Evolutionary conservation across 2,797 vertebrate genomes (phyloP), one percentile per base, ranked within the genome.

Genomic region (Myiotriccus ornatus): DNA sequence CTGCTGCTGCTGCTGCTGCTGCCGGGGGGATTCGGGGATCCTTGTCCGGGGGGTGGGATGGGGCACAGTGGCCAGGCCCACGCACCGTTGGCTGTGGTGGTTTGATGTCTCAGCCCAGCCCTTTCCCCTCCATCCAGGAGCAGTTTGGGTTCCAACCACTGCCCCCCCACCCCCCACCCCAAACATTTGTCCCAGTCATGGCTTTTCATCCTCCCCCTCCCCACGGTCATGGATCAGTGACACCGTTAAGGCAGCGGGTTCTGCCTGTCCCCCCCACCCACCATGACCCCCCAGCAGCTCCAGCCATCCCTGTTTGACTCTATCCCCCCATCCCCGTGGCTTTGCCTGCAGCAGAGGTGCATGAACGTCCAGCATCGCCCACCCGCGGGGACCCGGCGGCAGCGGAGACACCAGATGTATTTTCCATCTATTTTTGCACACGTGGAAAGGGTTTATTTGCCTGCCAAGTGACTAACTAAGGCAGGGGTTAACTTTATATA

Each of bases 141-240:
- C 53, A 23, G 4, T 10, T 35, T 46, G 84, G 57, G 32, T 6
- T 27, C 65, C 14, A 6, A 0, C 19, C 6, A 20, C 1, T 1
- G 22, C 1, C 6, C 3, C 1, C n/a, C 1, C 9, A 2, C 16
- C 7, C 1, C 1, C 30, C 1, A 7, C n/a, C n/a, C n/a, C n/a
- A n/a, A n/a, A n/a, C n/a, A 0, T 16, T 43, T 15, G 30, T 39
- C 65, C 60, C 4, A 16, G 39, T 21, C 5, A 0, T 4, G 59
- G 4, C 23, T 56, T 13, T 10, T 16, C 39, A 53, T 28, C 41
- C 21, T 6, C 53, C 49, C 57, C 63, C 23, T 79, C 13, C 22
- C 57, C 1, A 0, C 1, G 17, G 16, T 8, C 68, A 6, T 2
- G 0, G 34, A 4, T n/a, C 2, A 0, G 30, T 11, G 14, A 12